Conservation (phyloP, 1,140 invertebrate species). For the Drosophila mauritiana region DNA sequence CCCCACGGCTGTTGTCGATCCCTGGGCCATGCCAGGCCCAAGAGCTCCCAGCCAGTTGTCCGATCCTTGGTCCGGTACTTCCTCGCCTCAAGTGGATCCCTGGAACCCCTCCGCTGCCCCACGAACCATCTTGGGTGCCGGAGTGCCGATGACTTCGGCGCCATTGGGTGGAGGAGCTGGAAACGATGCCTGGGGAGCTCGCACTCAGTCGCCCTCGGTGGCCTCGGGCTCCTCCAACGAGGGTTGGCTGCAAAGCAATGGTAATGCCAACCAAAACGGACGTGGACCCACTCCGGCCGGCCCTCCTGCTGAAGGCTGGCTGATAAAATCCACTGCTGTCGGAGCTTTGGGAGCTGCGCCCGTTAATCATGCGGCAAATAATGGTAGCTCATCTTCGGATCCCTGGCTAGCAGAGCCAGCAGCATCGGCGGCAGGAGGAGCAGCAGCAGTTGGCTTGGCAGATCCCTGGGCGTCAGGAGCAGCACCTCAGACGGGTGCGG, state of each 20-base stretch:
- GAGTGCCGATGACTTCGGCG: constrained; percentile 57
- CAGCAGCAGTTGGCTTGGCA: constrained; percentile 24
- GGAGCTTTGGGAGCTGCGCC: constrained; percentile 50
- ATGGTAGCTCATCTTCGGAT: constrained; percentile 84
- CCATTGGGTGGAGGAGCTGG: constrained; percentile 15
- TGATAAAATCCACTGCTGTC: constrained; percentile 59
- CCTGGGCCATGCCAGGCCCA: constrained; percentile 89
- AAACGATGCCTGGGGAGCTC: constrained; percentile 71
- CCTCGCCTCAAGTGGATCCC: constrained; percentile 86
- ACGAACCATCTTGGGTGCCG: constrained; percentile 67
- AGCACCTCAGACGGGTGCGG: constrained; percentile 79
- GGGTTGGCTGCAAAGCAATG: constrained; percentile 82
- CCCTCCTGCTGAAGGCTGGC: constrained; percentile 63
- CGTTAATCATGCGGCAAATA: constrained; percentile 53
- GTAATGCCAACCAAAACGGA: constrained; percentile 70
- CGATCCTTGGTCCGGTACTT: constrained; percentile 87
- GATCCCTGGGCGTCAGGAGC: constrained; percentile 74
- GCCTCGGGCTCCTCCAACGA: constrained; percentile 82
- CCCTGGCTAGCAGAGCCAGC: constrained; percentile 86
- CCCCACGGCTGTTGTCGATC: constrained; percentile 86
- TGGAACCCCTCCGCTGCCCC: constrained; percentile 86
- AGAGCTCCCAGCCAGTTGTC: constrained; percentile 85
- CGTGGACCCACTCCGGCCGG: constrained; percentile 49
- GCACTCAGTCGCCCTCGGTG: constrained; percentile 80
- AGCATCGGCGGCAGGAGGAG: constrained; percentile 7